These are phyloP conservation scores for Philypnodon macrostomus DNA, from an alignment of 2,797 vertebrate species.

Conservation along the genomic window DNA sequence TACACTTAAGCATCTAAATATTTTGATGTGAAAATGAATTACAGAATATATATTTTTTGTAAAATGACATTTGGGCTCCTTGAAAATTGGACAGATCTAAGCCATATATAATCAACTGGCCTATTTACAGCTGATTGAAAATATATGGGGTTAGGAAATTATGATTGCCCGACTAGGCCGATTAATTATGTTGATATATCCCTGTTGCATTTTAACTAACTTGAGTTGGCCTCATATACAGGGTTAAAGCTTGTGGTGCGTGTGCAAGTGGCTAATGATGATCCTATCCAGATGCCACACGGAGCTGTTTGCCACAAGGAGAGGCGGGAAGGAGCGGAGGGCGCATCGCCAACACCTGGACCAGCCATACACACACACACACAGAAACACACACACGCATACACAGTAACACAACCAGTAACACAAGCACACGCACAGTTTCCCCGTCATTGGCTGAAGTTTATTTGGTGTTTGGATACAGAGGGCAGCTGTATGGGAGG, in stretches of 20 bases:
- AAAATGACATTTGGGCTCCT: background rate
- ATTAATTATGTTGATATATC: slow-evolving; percentile 10
- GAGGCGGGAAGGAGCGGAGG: slow-evolving; percentile 51
- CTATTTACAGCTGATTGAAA: slow-evolving; percentile 15
- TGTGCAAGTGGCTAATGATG: slow-evolving; percentile 62
- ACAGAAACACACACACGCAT: slow-evolving; percentile 8
- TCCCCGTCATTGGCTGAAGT: slow-evolving; percentile 35
- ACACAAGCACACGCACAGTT: slow-evolving; percentile 10
- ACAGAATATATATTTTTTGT: background rate
- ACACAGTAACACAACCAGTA: too few species aligned
- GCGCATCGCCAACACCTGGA: slow-evolving; percentile 62
- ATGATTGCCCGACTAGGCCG: slow-evolving; percentile 10
- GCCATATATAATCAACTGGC: too few species aligned
- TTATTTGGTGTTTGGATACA: slow-evolving; percentile 49
- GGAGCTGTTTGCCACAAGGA: slow-evolving; percentile 46
- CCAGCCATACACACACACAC: slow-evolving; percentile 14
- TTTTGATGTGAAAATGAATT: background rate
- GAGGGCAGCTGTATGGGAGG: slow-evolving; percentile 73
- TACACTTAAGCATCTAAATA: background rate
- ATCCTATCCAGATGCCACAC: slow-evolving; percentile 67
- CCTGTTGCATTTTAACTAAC: slow-evolving; percentile 12
- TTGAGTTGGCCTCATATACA: slow-evolving; percentile 12
- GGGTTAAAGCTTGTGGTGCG: slow-evolving; percentile 20
- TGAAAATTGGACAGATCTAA: background rate
- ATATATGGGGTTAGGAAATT: slow-evolving; percentile 4